Evolutionary conservation across 2,888 invertebrate genomes (phyloP).

Genomic region (Nymphalis polychloros): DNA sequence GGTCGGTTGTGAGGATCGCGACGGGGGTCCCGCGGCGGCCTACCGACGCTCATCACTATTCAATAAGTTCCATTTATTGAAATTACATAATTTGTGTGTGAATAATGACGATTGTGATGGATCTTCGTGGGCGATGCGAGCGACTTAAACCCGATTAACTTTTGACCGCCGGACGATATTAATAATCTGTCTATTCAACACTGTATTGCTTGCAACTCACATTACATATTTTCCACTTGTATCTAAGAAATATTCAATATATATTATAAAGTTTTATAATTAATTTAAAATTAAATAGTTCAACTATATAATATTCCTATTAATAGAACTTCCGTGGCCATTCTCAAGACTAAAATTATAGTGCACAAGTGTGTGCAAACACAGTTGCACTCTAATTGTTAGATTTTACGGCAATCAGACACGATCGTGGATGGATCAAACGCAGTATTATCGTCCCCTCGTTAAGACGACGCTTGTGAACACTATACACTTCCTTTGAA

Average conservation of each 20-base stretch:
- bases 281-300: not conserved
- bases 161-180: constrained; percentile 78
- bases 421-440: no score
- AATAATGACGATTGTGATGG: constrained; percentile 82
- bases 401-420: no score
- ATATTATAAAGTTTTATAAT: not conserved
- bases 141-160: constrained; percentile 81
- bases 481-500: no score
- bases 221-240: constrained; percentile 36
- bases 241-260: constrained; percentile 3
- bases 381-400: no score
- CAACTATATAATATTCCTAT: no score
- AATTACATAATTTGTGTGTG: constrained; percentile 83
- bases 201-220: constrained; percentile 43
- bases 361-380: no score
- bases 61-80: constrained; percentile 82
- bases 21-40: constrained; percentile 70
- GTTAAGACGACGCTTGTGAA: no score
- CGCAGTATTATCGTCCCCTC: no score
- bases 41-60: constrained; percentile 81
- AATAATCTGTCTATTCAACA: constrained; percentile 71
- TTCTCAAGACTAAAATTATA: no score
- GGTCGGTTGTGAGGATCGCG: constrained; percentile 50
- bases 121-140: constrained; percentile 81
- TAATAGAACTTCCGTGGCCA: no score